Conservation (phyloP, 1,140 invertebrate species). For the Calosoma granatense region DNA sequence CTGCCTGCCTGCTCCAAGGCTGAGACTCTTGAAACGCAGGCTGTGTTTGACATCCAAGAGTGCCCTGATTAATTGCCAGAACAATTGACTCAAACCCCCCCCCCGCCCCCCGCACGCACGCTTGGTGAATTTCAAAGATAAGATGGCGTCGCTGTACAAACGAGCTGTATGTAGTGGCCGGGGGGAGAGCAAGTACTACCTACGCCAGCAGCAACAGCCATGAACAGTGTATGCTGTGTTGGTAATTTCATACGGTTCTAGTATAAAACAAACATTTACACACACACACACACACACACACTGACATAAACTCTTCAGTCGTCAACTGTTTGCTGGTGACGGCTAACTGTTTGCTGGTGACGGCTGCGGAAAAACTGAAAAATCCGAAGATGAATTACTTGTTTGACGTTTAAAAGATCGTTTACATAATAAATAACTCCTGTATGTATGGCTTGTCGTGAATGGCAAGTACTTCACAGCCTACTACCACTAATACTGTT, state of each 20-base stretch:
- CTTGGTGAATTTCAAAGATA: neutral
- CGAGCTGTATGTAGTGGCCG: too few relatives aligned
- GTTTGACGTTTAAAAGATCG: constrained; percentile 4
- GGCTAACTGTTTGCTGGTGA: neutral
- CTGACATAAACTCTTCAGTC: neutral
- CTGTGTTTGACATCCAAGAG: constrained; percentile 3
- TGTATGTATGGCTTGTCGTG: neutral
- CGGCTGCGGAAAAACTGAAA: neutral
- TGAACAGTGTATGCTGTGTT: too few relatives aligned
- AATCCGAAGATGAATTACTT: constrained; percentile 8
- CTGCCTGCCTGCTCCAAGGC: neutral
- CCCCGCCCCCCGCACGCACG: neutral
- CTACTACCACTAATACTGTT: neutral
- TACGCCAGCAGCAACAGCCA: too few relatives aligned
- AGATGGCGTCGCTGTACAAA: too few relatives aligned
- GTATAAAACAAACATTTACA: too few relatives aligned
- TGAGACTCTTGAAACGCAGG: neutral
- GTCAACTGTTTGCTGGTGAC: neutral
- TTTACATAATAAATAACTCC: constrained; percentile 4
- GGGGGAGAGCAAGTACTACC: too few relatives aligned
- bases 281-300: neutral
- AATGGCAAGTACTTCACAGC: neutral
- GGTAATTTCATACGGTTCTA: too few relatives aligned
- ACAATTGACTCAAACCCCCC: neutral
- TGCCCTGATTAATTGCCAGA: constrained; percentile 6